Evolutionary conservation across 2,797 vertebrate genomes (phyloP), one percentile per base, ranked within the genome.

Genomic region (Takifugu ocellatus): DNA sequence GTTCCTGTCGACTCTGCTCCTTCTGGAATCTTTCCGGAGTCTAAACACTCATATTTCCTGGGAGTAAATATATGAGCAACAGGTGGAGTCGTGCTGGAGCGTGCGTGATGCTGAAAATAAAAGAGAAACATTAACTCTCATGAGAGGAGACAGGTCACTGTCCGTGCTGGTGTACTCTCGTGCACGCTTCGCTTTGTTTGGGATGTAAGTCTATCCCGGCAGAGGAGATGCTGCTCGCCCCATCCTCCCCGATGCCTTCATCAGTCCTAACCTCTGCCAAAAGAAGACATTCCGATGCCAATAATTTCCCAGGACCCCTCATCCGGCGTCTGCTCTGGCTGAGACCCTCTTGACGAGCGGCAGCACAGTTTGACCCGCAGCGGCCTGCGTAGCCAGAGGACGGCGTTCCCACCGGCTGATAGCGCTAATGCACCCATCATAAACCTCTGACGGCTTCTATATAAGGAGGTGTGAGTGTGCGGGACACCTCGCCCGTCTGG

Each of bases 361-460:
- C 27, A n/a, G 31, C 49, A 47, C 44, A 12, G 4, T 59, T 51
- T 58, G 50, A 52, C 24, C 46, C 0, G n/a, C 56, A 36, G 16
- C 61, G 68, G 66, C 70, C 73, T 12, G 11, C 70, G 33, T 68
- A 68, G 75, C n/a, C 0, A 44, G 60, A 56, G 78, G 81, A 80
- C 76, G 74, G 82, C 47, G 29, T 15, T 57, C 67, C 62, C 69
- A 68, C 54, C 15, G 27, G 51, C 70, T 71, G 75, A 88, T 74
- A 60, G 45, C 43, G 51, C 70, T 62, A 80, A 82, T 72, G 68
- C 72, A 67, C 66, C 7, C 56, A 81, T 85, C 80, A 78, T 70
- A 72, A 76, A 77, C 68, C 58, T 1, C 67, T 46, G 44, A 53
- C 71, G 66, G 63, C 75, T 83, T 86, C 90, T 91, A 88, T 91